phyloP scores from a whole-genome alignment of 2,113 vertebrate genomes.

The Collichthys lucidus region DNA sequence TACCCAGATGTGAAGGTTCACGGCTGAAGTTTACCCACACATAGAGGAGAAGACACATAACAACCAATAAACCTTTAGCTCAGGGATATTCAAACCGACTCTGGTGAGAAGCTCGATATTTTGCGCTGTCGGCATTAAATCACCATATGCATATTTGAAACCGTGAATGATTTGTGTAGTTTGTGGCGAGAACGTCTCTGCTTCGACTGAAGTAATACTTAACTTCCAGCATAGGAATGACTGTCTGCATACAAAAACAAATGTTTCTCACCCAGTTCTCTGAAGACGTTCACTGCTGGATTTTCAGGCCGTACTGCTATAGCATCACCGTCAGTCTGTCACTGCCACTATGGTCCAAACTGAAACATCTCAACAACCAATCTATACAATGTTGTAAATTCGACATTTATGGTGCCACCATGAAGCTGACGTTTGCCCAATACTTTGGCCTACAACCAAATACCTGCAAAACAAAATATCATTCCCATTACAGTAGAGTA shows the following conservation, averaged over 20 bases:
- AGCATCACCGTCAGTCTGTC: neutral
- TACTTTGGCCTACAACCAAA: neutral
- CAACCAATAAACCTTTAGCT: constrained; percentile 72
- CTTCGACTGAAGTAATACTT: constrained; percentile 9
- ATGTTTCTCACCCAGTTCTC: neutral
- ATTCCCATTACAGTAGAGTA: too few species aligned
- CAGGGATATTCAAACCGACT: constrained; percentile 66
- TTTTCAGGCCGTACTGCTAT: neutral
- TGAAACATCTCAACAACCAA: too few species aligned
- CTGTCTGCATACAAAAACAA: neutral
- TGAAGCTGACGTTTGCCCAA: neutral
- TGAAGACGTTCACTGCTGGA: neutral
- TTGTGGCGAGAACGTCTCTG: constrained; percentile 45
- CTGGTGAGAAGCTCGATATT: constrained; percentile 63
- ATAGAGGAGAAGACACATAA: constrained; percentile 42
- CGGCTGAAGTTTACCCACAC: constrained; percentile 69
- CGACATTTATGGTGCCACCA: too few species aligned
- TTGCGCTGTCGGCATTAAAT: constrained; percentile 64
- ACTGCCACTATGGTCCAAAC: neutral
- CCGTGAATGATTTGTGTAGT: constrained; percentile 50
- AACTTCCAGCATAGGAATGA: constrained; percentile 23
- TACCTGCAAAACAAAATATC: neutral
- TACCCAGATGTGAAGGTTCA: constrained; percentile 69
- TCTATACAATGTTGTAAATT: too few species aligned
- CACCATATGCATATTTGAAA: constrained; percentile 64